Conservation (phyloP, 1,140 invertebrate genomes). For the Scaptomyza hsui region DNA sequence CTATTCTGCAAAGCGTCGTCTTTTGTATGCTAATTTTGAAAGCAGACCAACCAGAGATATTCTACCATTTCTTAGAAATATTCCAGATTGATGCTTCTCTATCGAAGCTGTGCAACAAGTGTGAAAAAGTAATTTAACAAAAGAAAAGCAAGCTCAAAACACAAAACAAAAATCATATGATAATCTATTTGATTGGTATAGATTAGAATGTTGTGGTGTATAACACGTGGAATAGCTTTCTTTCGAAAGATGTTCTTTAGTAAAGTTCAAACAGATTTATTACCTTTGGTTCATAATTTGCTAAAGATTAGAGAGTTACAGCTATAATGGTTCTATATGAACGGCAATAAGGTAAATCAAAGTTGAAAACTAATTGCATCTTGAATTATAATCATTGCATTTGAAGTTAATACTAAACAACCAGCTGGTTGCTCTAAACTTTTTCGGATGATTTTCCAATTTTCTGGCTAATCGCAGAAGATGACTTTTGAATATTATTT, state of each 20-base stretch:
- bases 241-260: not conserved
- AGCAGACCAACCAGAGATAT: not conserved
- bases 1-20: not conserved
- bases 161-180: not conserved
- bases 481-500: not conserved
- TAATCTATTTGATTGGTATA: not conserved
- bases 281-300: too few relatives aligned
- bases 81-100: not conserved
- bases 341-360: too few relatives aligned
- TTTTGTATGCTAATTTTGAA: conserved; percentile 22
- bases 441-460: conserved; percentile 2
- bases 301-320: not conserved
- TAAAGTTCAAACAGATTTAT: not conserved
- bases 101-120: conserved; percentile 5
- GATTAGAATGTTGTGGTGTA: not conserved
- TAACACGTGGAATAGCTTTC: not conserved
- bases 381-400: conserved; percentile 16
- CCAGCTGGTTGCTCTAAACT: conserved; percentile 11
- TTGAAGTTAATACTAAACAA: conserved; percentile 25
- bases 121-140: not conserved
- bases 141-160: not conserved
- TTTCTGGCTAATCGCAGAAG: not conserved
- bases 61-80: conserved; percentile 1
- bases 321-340: not conserved
- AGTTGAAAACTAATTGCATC: conserved; percentile 9